These are phyloP conservation scores for Esox lucius DNA, from an alignment of 2,797 vertebrate species.

Conservation along the genomic window DNA sequence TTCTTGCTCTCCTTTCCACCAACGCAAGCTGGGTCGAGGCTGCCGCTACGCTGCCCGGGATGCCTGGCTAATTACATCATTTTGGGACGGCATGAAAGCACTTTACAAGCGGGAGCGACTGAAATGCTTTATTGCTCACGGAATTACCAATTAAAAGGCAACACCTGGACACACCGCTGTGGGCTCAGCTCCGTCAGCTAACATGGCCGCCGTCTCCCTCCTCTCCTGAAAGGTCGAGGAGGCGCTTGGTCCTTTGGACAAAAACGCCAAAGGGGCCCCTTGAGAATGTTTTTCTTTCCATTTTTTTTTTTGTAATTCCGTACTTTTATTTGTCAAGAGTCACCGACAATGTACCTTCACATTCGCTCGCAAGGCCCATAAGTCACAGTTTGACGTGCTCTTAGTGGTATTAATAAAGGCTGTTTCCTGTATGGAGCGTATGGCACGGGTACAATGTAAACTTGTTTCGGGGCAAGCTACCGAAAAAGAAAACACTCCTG, in stretches of 20 bases:
- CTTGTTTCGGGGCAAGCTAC: conserved; percentile 56
- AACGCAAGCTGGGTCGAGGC: background rate
- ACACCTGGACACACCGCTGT: conserved; percentile 68
- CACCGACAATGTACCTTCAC: conserved; percentile 70
- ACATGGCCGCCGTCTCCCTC: conserved; percentile 30
- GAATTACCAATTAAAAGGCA: conserved; percentile 81
- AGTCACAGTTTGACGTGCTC: conserved; percentile 62
- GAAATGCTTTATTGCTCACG: conserved; percentile 75
- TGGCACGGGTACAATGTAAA: conserved; percentile 67
- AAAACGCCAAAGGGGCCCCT: conserved; percentile 41
- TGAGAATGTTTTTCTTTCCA: conserved; percentile 69
- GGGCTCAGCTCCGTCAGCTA: conserved; percentile 25
- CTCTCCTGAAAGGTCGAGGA: conserved; percentile 29
- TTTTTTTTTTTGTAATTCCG: background rate
- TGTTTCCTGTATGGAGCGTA: conserved; percentile 61
- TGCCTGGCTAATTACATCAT: conserved; percentile 78
- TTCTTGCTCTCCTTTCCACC: background rate
- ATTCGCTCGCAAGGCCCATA: conserved; percentile 57
- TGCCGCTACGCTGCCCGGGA: conserved; percentile 38
- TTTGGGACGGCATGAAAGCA: conserved; percentile 75
- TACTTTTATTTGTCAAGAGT: conserved; percentile 56
- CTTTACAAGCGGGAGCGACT: conserved; percentile 72
- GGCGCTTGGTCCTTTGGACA: conserved; percentile 32
- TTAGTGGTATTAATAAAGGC: conserved; percentile 70
- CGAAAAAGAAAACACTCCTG: conserved; percentile 66